Evolutionary conservation across 2,888 invertebrate genomes (phyloP).

Genomic region (Yponomeuta evonymella): DNA sequence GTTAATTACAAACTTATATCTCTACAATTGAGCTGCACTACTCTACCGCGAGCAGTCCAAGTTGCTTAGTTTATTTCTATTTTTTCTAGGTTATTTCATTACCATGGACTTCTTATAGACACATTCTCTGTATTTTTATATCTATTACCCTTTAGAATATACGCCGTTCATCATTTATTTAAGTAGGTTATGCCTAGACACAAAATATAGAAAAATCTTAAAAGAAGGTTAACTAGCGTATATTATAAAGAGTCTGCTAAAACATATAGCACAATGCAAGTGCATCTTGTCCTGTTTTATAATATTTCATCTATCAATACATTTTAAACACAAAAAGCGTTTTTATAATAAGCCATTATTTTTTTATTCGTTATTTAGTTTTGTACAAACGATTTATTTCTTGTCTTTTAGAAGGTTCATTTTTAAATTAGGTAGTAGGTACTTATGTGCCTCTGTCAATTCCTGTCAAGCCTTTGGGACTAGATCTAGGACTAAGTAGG

Average conservation of each 20-base stretch:
- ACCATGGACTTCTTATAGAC: conserved; percentile 8
- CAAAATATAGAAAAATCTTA: neutral
- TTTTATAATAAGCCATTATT: conserved; percentile 18
- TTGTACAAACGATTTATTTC: conserved; percentile 40
- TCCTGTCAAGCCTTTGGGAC: conserved; percentile 1
- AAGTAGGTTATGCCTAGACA: neutral
- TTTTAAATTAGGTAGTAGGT: conserved; percentile 24
- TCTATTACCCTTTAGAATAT: neutral
- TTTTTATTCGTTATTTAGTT: conserved; percentile 38
- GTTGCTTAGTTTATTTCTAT: conserved; percentile 43
- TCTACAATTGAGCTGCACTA: conserved; percentile 75
- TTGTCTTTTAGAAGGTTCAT: conserved; percentile 31
- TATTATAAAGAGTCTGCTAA: neutral
- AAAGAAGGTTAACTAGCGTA: neutral
- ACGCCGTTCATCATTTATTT: neutral
- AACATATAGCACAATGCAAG: conserved; percentile 8
- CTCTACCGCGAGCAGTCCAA: conserved; percentile 73
- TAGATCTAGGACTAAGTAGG: neutral
- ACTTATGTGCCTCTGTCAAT: neutral
- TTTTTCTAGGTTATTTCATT: conserved; percentile 19
- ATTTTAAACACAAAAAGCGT: conserved; percentile 32
- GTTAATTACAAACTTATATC: conserved; percentile 71
- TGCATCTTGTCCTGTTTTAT: conserved; percentile 9
- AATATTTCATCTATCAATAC: conserved; percentile 10
- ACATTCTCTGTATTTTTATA: neutral